These are phyloP conservation scores for Andrena marginata DNA, from an alignment of 2,888 invertebrate genomes.

Conservation along the genomic window DNA sequence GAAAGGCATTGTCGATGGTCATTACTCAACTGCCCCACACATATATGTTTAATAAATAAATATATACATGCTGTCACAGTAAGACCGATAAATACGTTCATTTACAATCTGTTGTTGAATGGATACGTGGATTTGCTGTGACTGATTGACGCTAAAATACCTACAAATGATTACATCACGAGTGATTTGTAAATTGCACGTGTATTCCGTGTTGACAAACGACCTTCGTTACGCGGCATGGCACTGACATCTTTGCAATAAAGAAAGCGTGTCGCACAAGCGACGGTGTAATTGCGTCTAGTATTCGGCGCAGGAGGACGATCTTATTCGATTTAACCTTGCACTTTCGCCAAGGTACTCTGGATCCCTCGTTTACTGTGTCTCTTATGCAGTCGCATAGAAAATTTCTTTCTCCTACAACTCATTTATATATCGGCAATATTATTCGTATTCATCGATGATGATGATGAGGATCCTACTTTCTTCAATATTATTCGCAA, in stretches of 20 bases:
- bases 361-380: slow-evolving; percentile 25
- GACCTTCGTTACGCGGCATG: slow-evolving; percentile 66
- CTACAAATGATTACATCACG: slow-evolving; percentile 33
- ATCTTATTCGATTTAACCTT: slow-evolving; percentile 62
- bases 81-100: neutral
- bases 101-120: neutral
- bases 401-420: slow-evolving; percentile 10
- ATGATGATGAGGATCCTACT: neutral
- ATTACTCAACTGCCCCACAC: no score
- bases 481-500: neutral
- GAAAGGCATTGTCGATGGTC: no score
- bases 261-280: slow-evolving; percentile 61
- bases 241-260: slow-evolving; percentile 63
- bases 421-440: neutral
- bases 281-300: slow-evolving; percentile 49
- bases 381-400: neutral
- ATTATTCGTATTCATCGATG: slow-evolving; percentile 8
- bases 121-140: neutral
- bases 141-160: slow-evolving; percentile 7
- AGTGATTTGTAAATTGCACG: slow-evolving; percentile 46
- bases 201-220: slow-evolving; percentile 51
- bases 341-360: slow-evolving; percentile 57
- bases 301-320: slow-evolving; percentile 50
- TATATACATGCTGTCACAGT: neutral
- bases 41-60: no score